Evolutionary conservation across 2,888 invertebrate species (phyloP), one percentile per base, ranked within the genome.

Genomic region (Chalcosyrphus nemorum): DNA sequence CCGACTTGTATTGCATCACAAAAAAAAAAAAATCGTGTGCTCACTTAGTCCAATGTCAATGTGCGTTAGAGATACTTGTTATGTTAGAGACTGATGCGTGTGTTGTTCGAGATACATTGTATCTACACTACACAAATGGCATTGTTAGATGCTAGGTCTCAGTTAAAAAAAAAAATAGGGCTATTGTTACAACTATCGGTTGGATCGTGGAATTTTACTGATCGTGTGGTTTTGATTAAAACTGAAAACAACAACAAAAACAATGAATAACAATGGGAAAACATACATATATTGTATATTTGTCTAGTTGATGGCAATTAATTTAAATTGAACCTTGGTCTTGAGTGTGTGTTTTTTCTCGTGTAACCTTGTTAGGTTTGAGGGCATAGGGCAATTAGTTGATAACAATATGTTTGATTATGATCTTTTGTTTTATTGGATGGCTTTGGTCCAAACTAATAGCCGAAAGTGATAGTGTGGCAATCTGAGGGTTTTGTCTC

Each of bases 171-270:
- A n/a, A n/a, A n/a, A n/a, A n/a, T n/a, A 68, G 24, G 80, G 52
- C 80, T 81, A 81, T 81, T 81, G 61, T 81, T 68, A 74, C 74
- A 75, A 9, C 47, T 29, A n/a, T n/a, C n/a, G n/a, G 32, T 4
- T 66, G 59, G 71, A 38, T 47, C 76, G 11, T 72, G 50, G 47
- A 56, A 54, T 65, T n/a, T 71, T 57, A 52, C 35, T 54, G 78
- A 82, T 82, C 78, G 78, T 78, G 82, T 78, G 82, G 59, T 78
- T 82, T 82, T 78, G 78, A 82, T 82, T 77, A 74, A 66, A 7
- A 9, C 7, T 32, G 11, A 2, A 52, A 21, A 38, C 13, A 38
- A 38, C n/a, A 38, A 38, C 4, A 13, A 38, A 13, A 38, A 38
- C 38, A 38, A 38, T 38, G 13, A 13, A 38, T 4, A 38, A 38